Percentiles rank a stretch among this genome's conserved stretches.
These are phyloP conservation scores for Aphodius sticticus DNA, from an alignment of 2,888 invertebrate species.

Conservation along the genomic window DNA sequence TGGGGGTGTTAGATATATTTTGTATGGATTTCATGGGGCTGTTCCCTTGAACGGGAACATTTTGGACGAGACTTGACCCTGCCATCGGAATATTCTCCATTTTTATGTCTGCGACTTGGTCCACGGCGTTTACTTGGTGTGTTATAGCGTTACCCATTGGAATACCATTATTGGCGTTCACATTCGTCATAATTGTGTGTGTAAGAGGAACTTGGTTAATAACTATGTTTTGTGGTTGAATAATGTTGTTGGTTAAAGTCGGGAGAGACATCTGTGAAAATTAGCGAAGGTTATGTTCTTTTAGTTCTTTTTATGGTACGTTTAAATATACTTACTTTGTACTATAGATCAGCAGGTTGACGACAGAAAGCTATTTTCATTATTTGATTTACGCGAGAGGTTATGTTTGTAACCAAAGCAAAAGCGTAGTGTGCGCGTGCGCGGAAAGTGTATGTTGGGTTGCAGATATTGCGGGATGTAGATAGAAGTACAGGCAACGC, in stretches of 20 bases:
- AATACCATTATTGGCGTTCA: slow-evolving; percentile 53
- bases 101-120: slow-evolving; percentile 49
- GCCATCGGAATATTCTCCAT: slow-evolving; percentile 51
- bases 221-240: slow-evolving; percentile 52
- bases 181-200: slow-evolving; percentile 53
- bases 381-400: background rate
- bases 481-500: no score
- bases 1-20: slow-evolving; percentile 21
- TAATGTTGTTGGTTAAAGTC: slow-evolving; percentile 50
- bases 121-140: slow-evolving; percentile 46
- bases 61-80: slow-evolving; percentile 47
- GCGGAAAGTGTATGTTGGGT: background rate
- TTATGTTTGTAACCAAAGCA: background rate
- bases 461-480: background rate
- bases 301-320: background rate
- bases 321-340: background rate
- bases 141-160: slow-evolving; percentile 51
- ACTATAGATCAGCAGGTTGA: background rate
- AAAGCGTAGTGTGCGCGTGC: background rate
- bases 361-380: background rate
- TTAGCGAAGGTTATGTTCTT: background rate
- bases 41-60: slow-evolving; percentile 46
- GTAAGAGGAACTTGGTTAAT: slow-evolving; percentile 52
- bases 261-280: slow-evolving; percentile 47
- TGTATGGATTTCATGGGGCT: slow-evolving; percentile 44